Base-by-base conservation (phyloP, 2,113 vertebrate genomes). In the Sigmodon hispidus region DNA sequence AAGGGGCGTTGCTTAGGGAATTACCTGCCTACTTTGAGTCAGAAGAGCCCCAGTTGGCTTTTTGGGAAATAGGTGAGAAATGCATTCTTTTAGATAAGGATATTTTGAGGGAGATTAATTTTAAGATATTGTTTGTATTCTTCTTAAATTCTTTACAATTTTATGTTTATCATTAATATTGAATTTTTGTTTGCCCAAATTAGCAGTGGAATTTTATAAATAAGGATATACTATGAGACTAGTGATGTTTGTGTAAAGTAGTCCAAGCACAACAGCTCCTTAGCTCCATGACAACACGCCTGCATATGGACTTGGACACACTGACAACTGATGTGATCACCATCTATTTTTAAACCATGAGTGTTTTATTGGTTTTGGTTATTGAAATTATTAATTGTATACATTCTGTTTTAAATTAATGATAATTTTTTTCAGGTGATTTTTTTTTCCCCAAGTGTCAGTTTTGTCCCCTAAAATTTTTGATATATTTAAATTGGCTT, bases 301-400 rank as follows among this genome's bases (percentile, higher is more conserved):
- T 94, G 87, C 90, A 92, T 95, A 31, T 87, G 76, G 21, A 34
- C 94, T 84, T 89, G 17, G 22, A 50, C 92, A 2, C 85, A 76
- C 59, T 95, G 29, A 26, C 72, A 70, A 87, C n/a, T 90, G 7
- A 89, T 75, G 84, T 81, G 12, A 73, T 91, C 16, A 92, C 80
- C 92, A 83, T 36, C 13, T 55, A 45, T 76, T 87, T 96, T 92
- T n/a, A n/a, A n/a, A 96, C 67, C 92, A 87, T 91, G 21, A 10
- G 5, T 55, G 52, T 91, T 91, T 86, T 93, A 85, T 24, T 93
- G 9, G 55, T 83, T 55, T 10, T 16, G 65, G 90, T 3, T 89
- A 93, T 96, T 90, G 31, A 95, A 96, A 77, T 89, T 92, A 40
- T 92, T 93, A 31, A 63, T 79, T 95, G 86, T 94, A 2, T 11